phyloP scores from a whole-genome alignment of 2,888 invertebrate species.

The Melolontha melolontha region DNA sequence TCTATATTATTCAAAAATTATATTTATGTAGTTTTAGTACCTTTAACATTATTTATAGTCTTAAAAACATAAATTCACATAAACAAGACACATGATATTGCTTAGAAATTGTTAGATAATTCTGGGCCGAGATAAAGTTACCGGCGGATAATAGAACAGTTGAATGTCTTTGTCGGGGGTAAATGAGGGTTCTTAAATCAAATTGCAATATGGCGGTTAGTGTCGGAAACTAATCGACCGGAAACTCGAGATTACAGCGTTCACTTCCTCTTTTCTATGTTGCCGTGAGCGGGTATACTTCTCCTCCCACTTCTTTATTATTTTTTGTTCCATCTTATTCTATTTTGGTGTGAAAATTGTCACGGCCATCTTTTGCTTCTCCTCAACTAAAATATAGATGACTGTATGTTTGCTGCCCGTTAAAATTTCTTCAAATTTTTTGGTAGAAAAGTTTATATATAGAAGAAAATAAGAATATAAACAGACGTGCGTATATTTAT shows the following conservation, averaged over 20 bases:
- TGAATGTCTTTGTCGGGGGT: constrained; percentile 64
- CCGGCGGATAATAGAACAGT: constrained; percentile 65
- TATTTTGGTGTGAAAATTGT: background rate
- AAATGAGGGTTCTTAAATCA: constrained; percentile 67
- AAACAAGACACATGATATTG: constrained; percentile 59
- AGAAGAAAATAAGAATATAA: too few species aligned
- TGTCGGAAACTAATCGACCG: constrained; percentile 65
- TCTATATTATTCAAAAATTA: too few species aligned
- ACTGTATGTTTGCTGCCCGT: too few species aligned
- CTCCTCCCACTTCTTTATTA: constrained; percentile 6
- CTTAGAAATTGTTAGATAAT: constrained; percentile 56
- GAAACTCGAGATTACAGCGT: constrained; percentile 65
- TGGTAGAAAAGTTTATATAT: too few species aligned
- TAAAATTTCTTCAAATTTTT: too few species aligned
- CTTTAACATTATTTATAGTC: constrained; percentile 4
- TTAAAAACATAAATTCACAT: constrained; percentile 42
- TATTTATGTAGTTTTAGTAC: too few species aligned
- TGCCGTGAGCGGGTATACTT: background rate
- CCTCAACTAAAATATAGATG: too few species aligned
- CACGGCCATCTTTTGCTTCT: too few species aligned
- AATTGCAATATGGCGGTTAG: constrained; percentile 67
- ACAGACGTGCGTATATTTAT: too few species aligned
- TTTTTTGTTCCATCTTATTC: constrained; percentile 20
- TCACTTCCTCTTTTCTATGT: constrained; percentile 47
- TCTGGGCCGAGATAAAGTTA: constrained; percentile 60